Percentiles rank a stretch among this genome's conserved stretches.
Conservation (phyloP, 2,113 vertebrate species). For the Taurulus bubalis region DNA sequence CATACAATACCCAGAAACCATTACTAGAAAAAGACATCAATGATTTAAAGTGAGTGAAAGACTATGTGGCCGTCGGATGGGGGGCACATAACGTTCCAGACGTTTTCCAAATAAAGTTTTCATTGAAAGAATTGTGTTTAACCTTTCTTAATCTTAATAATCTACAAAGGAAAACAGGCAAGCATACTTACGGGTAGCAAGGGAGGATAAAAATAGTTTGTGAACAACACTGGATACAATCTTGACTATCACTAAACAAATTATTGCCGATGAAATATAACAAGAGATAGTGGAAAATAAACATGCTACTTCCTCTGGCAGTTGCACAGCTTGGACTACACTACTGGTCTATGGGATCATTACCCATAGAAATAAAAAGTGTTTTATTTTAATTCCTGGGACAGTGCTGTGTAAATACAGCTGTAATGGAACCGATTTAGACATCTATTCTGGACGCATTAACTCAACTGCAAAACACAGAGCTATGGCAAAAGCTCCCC, state of each 20-base stretch:
- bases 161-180: background rate
- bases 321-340: constrained; percentile 16
- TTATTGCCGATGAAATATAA: constrained; percentile 36
- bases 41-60: background rate
- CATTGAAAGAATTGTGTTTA: background rate
- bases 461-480: constrained; percentile 6
- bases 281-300: constrained; percentile 28
- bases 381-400: constrained; percentile 17
- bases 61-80: background rate
- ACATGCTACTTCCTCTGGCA: constrained; percentile 35
- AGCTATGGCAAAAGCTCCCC: background rate
- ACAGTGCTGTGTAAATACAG: constrained; percentile 14
- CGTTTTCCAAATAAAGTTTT: background rate
- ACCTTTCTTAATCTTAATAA: background rate
- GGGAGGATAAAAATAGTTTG: constrained; percentile 25
- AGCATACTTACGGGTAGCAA: background rate
- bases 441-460: background rate
- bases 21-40: background rate
- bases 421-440: background rate
- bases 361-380: background rate
- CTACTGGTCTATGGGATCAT: background rate
- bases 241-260: constrained; percentile 23
- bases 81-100: background rate
- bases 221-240: constrained; percentile 32
- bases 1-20: background rate